A percentile compares a stretch with the other conserved stretches of the same genome.
Evolutionary conservation across 2,113 vertebrate species (phyloP).

Genomic region (Nyctereutes procyonoides): DNA sequence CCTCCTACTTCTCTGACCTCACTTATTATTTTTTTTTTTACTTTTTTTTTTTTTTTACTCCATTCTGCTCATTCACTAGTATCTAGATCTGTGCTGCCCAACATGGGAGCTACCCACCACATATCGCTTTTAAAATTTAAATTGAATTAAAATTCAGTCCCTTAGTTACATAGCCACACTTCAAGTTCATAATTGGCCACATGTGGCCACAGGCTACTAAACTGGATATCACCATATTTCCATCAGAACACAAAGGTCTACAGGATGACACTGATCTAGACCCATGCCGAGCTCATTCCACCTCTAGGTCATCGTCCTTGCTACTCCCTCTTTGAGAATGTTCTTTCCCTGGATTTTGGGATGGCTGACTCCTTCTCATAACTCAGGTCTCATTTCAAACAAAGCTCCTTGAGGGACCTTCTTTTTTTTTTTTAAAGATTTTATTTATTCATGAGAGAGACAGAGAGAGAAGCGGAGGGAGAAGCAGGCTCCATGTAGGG

Average conservation of each 20-base stretch:
- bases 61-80: neutral
- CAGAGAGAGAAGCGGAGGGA: no score
- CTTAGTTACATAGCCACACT: neutral
- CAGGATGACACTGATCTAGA: neutral
- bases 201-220: neutral
- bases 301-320: neutral
- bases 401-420: neutral
- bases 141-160: neutral
- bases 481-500: no score
- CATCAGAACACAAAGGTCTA: neutral
- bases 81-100: neutral
- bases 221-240: neutral
- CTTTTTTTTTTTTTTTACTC: neutral
- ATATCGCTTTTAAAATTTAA: neutral
- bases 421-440: neutral
- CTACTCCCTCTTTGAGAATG: neutral
- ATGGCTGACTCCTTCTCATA: neutral
- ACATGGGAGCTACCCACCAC: neutral
- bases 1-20: neutral
- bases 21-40: neutral
- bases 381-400: slow-evolving; percentile 17
- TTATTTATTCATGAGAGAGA: no score
- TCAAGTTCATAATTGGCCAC: neutral
- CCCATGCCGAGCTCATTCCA: neutral
- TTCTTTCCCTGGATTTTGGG: neutral